These are phyloP conservation scores for Zosterops japonicus DNA, from an alignment of 2,113 vertebrate species.

Conservation along the genomic window DNA sequence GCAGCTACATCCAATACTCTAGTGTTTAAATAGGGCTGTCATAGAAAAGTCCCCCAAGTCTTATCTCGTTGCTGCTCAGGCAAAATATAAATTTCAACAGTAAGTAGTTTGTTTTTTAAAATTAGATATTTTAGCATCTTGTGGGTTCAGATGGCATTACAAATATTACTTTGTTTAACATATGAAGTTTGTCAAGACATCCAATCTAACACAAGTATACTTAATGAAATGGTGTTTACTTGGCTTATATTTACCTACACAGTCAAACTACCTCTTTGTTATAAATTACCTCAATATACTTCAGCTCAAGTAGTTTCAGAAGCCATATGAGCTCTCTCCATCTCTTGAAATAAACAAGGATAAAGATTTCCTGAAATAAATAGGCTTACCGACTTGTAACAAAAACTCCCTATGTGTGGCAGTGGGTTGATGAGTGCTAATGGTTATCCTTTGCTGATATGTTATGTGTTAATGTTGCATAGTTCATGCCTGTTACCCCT, in stretches of 20 bases:
- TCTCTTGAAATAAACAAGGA: slow-evolving; percentile 2
- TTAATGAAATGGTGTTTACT: neutral
- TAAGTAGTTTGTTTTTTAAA: neutral
- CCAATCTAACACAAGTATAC: neutral
- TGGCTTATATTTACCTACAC: neutral
- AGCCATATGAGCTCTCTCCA: neutral
- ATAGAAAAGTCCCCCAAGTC: neutral
- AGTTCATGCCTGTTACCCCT: no score
- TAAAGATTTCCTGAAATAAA: neutral
- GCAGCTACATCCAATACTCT: neutral
- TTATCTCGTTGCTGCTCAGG: neutral
- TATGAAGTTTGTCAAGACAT: neutral
- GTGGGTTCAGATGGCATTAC: neutral
- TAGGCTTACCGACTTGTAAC: neutral
- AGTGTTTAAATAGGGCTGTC: neutral
- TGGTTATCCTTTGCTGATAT: no score
- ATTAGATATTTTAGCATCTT: neutral
- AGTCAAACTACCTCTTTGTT: neutral
- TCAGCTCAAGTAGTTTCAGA: neutral
- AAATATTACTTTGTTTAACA: neutral
- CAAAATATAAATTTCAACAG: neutral
- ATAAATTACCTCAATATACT: neutral
- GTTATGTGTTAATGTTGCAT: no score
- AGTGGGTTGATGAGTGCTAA: no score
- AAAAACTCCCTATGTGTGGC: neutral